Percentiles rank a stretch among this genome's conserved stretches.
These are phyloP conservation scores for Drosophila pruinosa DNA, from an alignment of 1,140 invertebrate genomes.

Conservation along the genomic window DNA sequence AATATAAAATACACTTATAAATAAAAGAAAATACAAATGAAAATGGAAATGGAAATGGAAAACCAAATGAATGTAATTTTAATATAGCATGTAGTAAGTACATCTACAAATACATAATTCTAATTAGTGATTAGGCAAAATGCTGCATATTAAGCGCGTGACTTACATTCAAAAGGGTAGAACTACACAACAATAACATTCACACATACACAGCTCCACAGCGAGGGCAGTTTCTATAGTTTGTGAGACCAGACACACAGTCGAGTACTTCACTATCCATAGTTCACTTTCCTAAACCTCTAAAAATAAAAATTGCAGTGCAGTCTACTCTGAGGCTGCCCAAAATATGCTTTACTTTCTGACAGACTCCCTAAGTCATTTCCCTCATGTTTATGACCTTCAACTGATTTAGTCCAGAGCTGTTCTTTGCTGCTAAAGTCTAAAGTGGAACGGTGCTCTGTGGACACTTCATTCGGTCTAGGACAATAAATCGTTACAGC, in stretches of 20 bases:
- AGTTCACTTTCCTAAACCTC: too few relatives aligned
- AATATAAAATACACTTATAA: constrained; percentile 24
- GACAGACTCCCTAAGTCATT: too few relatives aligned
- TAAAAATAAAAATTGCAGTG: not conserved
- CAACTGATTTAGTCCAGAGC: too few relatives aligned
- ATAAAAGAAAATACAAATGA: not conserved
- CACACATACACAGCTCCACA: not conserved
- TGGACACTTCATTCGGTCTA: constrained; percentile 23
- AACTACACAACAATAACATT: constrained; percentile 1
- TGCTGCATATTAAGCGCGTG: constrained; percentile 5
- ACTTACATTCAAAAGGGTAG: constrained; percentile 3
- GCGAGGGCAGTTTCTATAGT: constrained; percentile 1
- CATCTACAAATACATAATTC: constrained; percentile 19
- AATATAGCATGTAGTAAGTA: constrained; percentile 17
- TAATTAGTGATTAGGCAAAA: constrained; percentile 20
- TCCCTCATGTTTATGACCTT: too few relatives aligned
- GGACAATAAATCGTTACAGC: constrained; percentile 31
- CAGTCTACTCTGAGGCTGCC: too few relatives aligned
- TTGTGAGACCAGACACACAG: not conserved
- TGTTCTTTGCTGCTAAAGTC: not conserved
- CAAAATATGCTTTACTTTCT: not conserved
- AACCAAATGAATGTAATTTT: constrained; percentile 22
- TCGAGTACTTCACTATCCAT: not conserved
- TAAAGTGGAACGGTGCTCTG: not conserved
- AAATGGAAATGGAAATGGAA: not conserved